Evolutionary conservation across 2,888 invertebrate species (phyloP), one percentile per base, ranked within the genome.

Genomic region (Tinea pellionella): DNA sequence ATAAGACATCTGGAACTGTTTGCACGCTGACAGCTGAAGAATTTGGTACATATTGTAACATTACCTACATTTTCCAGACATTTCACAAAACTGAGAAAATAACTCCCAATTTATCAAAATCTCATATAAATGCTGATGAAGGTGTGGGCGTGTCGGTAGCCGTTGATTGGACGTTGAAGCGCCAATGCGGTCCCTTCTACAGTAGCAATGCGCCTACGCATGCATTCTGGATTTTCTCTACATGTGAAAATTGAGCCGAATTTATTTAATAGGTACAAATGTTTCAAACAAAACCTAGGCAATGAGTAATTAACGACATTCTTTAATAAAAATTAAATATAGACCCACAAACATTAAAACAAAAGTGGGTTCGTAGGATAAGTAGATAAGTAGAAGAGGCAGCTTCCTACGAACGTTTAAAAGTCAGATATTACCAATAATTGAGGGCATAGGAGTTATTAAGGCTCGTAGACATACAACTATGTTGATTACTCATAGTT

Each of bases 401-500:
- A 57, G 59, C 41, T 59, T 59, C 59, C 42, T 59, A 53, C 30
- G 53, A 80, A 76, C 82, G 76, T 83, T 85, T 84, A 85, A 82
- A 73, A 72, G 71, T 75, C 78, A 74, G 74, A 79, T 82, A 86
- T 86, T 85, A 83, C 80, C 82, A 78, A 83, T 87, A 85, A 87
- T 87, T 87, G 85, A 80, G 79, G 78, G 74, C 68, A 73, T 47
- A 24, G 42, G 47, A 68, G 72, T 78, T 75, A 84, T 84, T 83
- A 84, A 81, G 75, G 74, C 75, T 72, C 59, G 74, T 74, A 75
- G 74, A 73, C 74, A 78, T 78, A 70, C 80, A 75, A 81, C 85
- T 85, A 83, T 84, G 81, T 78, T 77, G 84, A 87, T 87, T 63
- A 63, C 82, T 78, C 77, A 81, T 84, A 81, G 82, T 86, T 85